These are phyloP conservation scores for Colletes collaris DNA, from an alignment of 2,888 invertebrate species.

Conservation along the genomic window DNA sequence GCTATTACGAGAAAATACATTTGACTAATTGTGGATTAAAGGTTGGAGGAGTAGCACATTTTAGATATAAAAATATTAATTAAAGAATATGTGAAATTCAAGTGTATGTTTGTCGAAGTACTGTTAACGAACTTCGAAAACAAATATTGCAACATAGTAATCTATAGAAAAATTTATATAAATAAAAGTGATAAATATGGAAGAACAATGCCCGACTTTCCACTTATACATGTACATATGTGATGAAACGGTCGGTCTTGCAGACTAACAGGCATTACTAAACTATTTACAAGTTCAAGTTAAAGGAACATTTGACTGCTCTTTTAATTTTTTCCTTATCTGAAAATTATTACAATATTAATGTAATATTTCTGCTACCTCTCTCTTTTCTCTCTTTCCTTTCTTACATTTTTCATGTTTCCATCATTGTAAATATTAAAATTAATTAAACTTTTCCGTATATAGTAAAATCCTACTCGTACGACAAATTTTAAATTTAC, in stretches of 20 bases:
- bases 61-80: constrained; percentile 24
- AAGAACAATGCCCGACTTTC: constrained; percentile 49
- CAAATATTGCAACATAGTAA: constrained; percentile 9
- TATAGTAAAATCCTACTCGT: constrained; percentile 28
- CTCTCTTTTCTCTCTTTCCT: neutral
- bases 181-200: constrained; percentile 27
- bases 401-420: constrained; percentile 11
- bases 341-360: constrained; percentile 43
- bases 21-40: constrained; percentile 21
- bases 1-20: constrained; percentile 70
- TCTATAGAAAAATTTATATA: constrained; percentile 18
- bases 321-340: constrained; percentile 34
- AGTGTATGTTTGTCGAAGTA: constrained; percentile 4
- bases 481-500: constrained; percentile 26
- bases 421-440: constrained; percentile 22
- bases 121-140: neutral
- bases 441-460: constrained; percentile 24
- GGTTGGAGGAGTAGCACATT: constrained; percentile 17
- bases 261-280: constrained; percentile 56
- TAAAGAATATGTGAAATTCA: constrained; percentile 11
- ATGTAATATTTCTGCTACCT: constrained; percentile 32
- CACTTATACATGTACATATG: constrained; percentile 26
- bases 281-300: constrained; percentile 69
- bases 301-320: constrained; percentile 59
- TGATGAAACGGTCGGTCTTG: constrained; percentile 37